Evolutionary conservation across 2,888 invertebrate species (phyloP).

Genomic region (Xylota segnis): DNA sequence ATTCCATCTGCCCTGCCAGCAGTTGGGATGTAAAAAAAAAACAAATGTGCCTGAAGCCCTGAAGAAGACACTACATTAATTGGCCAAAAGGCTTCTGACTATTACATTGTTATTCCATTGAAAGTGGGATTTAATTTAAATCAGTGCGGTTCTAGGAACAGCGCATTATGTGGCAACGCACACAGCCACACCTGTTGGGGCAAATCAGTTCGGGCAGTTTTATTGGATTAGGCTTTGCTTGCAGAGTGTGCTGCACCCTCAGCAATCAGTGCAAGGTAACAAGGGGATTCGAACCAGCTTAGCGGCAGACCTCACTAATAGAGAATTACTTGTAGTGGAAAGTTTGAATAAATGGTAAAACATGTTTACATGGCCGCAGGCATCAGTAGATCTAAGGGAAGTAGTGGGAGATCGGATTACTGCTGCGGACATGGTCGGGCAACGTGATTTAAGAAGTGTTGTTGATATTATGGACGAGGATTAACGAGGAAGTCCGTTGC

Average conservation of each 20-base stretch:
- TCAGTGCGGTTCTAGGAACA: constrained; percentile 46
- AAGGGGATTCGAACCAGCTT: constrained; percentile 38
- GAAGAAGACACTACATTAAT: constrained; percentile 47
- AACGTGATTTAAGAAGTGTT: not conserved
- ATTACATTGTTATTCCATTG: constrained; percentile 52
- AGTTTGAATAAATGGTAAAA: constrained; percentile 13
- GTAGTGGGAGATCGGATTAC: constrained; percentile 15
- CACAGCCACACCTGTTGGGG: constrained; percentile 4
- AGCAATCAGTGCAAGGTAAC: constrained; percentile 56
- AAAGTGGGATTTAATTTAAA: constrained; percentile 60
- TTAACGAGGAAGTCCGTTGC: not conserved
- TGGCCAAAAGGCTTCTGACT: constrained; percentile 52
- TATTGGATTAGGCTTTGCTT: constrained; percentile 61
- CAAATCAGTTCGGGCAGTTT: constrained; percentile 44
- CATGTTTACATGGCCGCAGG: constrained; percentile 6
- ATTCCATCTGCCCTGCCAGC: not conserved
- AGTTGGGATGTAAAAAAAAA: not conserved
- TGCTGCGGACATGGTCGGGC: not conserved
- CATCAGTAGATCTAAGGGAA: constrained; percentile 7
- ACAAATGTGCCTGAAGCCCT: constrained; percentile 6
- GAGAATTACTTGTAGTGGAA: constrained; percentile 8
- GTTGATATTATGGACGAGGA: constrained; percentile 9
- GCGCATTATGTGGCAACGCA: constrained; percentile 42
- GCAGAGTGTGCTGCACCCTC: constrained; percentile 12
- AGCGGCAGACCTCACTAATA: constrained; percentile 13